phyloP scores from a whole-genome alignment of 2,888 invertebrate species.

The Galerucella pusilla region DNA sequence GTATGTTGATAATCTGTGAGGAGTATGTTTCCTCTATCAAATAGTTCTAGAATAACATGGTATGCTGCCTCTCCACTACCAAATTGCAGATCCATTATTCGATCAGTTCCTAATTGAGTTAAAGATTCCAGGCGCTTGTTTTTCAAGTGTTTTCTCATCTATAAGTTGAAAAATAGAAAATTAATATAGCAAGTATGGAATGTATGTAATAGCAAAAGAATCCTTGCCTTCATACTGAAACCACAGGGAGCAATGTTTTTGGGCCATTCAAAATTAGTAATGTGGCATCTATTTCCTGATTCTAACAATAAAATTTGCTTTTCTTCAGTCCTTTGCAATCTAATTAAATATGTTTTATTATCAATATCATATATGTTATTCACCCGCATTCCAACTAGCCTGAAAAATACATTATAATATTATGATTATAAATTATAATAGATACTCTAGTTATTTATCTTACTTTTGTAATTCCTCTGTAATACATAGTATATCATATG shows the following conservation, averaged over 20 bases:
- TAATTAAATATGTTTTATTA: constrained; percentile 93
- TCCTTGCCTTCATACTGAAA: constrained; percentile 93
- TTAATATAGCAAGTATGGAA: not conserved
- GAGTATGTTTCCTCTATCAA: constrained; percentile 95
- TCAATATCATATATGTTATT: constrained; percentile 98
- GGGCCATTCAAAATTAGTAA: constrained; percentile 98
- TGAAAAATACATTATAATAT: constrained; percentile 57
- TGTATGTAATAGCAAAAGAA: not conserved
- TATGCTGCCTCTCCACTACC: constrained; percentile 93
- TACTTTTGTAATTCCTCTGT: constrained; percentile 89
- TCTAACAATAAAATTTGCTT: constrained; percentile 91
- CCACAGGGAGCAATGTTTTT: constrained; percentile 95
- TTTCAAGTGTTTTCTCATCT: constrained; percentile 95
- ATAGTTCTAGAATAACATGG: constrained; percentile 94
- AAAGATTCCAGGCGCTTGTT: constrained; percentile 92
- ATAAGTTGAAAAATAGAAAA: constrained; percentile 48
- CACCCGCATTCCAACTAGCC: constrained; percentile 90
- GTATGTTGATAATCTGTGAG: constrained; percentile 91
- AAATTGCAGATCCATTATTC: constrained; percentile 95
- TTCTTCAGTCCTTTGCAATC: constrained; percentile 84
- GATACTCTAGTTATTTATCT: constrained; percentile 46
- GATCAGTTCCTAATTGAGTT: constrained; percentile 89
- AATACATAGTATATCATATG: constrained; percentile 91
- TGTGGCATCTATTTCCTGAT: constrained; percentile 93
- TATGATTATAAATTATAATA: not conserved